Conservation (phyloP, 2,113 vertebrate species). For the Murina feae region DNA sequence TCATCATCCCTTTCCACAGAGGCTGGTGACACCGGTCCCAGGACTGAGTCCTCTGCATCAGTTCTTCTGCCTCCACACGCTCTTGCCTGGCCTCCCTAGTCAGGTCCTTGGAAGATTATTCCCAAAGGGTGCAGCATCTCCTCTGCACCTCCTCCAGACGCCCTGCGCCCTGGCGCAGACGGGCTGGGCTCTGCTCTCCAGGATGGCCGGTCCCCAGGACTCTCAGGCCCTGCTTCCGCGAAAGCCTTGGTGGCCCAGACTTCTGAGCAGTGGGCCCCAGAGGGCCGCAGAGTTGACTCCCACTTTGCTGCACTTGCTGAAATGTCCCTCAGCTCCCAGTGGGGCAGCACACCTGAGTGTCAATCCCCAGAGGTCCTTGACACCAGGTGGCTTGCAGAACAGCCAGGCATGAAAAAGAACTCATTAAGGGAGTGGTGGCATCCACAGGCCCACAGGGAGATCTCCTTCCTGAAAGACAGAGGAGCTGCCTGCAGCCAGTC, state of each 20-base stretch:
- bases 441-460: no score
- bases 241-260: no score
- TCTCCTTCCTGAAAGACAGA: background rate
- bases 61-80: background rate
- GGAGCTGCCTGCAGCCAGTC: background rate
- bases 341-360: background rate
- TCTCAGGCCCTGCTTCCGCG: rapidly evolving
- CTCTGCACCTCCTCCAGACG: no score
- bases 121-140: background rate
- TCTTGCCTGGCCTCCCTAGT: background rate
- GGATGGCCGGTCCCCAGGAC: rapidly evolving
- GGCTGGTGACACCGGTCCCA: rapidly evolving
- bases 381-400: background rate
- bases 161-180: rapidly evolving
- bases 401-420: background rate
- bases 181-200: background rate
- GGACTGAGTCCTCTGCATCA: background rate
- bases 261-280: background rate
- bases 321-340: background rate
- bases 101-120: no score
- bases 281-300: background rate
- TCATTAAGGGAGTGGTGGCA: rapidly evolving
- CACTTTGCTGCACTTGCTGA: background rate
- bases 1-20: background rate
- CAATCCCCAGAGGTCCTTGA: background rate